A percentile compares a stretch with the other conserved stretches of the same genome.
These are phyloP conservation scores for Dufourea novaeangliae DNA, from an alignment of 1,140 invertebrate species.

Conservation along the genomic window DNA sequence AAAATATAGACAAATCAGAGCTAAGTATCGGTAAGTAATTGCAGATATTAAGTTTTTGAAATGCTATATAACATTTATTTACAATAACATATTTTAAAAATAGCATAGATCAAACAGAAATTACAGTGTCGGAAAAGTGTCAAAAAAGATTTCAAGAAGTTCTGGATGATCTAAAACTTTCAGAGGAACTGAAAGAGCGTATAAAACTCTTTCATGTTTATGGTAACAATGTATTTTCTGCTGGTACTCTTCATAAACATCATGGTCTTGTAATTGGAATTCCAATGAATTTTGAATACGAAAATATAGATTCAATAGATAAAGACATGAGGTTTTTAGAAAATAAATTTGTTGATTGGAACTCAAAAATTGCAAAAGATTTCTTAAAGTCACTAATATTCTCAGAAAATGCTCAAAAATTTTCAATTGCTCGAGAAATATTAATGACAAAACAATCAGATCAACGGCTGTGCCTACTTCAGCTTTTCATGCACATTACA, in stretches of 20 bases:
- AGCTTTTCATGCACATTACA: too few species aligned
- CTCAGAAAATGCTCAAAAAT: conserved; percentile 88
- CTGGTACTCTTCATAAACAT: conserved; percentile 77
- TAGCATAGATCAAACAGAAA: conserved; percentile 71
- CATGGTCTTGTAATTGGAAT: conserved; percentile 85
- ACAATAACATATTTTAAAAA: conserved; percentile 10
- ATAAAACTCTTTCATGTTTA: conserved; percentile 84
- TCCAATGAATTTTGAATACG: conserved; percentile 84
- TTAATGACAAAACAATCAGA: conserved; percentile 81
- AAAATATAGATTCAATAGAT: conserved; percentile 78
- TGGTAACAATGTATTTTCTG: conserved; percentile 85
- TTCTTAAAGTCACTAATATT: conserved; percentile 86
- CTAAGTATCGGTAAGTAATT: conserved; percentile 81
- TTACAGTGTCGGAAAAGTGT: conserved; percentile 76
- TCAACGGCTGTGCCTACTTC: too few species aligned
- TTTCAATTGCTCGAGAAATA: conserved; percentile 89
- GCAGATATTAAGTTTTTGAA: conserved; percentile 1
- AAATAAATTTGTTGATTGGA: conserved; percentile 84
- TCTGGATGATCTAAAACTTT: conserved; percentile 81
- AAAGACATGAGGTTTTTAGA: conserved; percentile 82
- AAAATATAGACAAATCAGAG: conserved; percentile 80
- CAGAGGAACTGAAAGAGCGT: conserved; percentile 68
- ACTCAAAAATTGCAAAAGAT: conserved; percentile 82
- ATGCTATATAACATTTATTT: conserved; percentile 29
- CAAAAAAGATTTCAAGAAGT: conserved; percentile 79